Percentiles rank a stretch among this genome's conserved stretches.
Evolutionary conservation across 2,888 invertebrate genomes (phyloP).

Genomic region (Xylota segnis): DNA sequence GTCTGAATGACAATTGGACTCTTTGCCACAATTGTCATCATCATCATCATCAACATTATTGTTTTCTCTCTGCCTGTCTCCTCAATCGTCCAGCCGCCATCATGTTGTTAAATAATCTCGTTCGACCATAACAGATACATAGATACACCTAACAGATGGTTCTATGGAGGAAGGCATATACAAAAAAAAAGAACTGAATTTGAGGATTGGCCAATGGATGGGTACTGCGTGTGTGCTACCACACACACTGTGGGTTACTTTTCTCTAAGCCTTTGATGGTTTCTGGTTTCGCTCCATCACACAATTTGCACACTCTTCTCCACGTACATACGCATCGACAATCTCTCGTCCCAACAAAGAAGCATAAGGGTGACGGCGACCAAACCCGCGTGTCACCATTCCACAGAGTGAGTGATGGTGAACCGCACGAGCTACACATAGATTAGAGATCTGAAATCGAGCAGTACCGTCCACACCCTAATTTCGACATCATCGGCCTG

Average conservation of each 20-base stretch:
- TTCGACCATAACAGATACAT: conserved; percentile 65
- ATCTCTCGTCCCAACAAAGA: conserved; percentile 16
- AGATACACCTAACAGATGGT: conserved; percentile 36
- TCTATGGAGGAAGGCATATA: conserved; percentile 19
- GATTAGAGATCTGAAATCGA: conserved; percentile 65
- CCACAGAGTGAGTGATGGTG: conserved; percentile 52
- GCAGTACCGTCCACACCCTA: conserved; percentile 63
- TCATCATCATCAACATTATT: conserved; percentile 12
- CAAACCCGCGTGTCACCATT: conserved; percentile 63
- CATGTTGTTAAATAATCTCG: conserved; percentile 44
- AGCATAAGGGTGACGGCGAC: conserved; percentile 53
- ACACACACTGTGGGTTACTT: conserved; percentile 5
- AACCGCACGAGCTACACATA: conserved; percentile 67
- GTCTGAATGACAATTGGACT: conserved; percentile 51
- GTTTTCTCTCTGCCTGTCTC: not conserved
- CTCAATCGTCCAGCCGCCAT: conserved; percentile 26
- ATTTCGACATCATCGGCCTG: conserved; percentile 69
- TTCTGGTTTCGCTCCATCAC: conserved; percentile 71
- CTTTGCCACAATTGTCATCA: conserved; percentile 49
- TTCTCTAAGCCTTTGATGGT: conserved; percentile 65
- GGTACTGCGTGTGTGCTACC: not conserved
- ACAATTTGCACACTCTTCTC: conserved; percentile 54
- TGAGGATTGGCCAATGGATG: conserved; percentile 61
- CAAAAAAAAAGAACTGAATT: conserved; percentile 41
- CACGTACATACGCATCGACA: conserved; percentile 16